Percentiles rank a stretch among this genome's conserved stretches.
Conservation (phyloP, 2,113 vertebrate genomes). For the Thunnus maccoyii region DNA sequence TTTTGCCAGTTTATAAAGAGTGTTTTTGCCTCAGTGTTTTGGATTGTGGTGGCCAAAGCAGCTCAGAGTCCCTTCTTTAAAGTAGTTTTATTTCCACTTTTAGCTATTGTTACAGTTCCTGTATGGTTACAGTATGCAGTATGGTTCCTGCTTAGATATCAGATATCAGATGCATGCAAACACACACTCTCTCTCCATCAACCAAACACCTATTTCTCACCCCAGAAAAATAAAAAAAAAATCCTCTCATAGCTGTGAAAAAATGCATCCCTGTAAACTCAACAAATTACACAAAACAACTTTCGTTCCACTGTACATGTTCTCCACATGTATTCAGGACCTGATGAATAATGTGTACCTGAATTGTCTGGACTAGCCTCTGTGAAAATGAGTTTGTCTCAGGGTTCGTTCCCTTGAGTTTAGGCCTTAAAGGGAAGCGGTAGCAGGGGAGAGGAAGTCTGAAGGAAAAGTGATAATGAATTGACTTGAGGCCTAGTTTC, state of each 20-base stretch:
- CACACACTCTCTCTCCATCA: not conserved
- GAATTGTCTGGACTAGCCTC: constrained; percentile 45
- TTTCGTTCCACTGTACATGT: not conserved
- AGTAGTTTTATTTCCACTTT: constrained; percentile 1
- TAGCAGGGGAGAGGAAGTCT: constrained; percentile 57
- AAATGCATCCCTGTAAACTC: not conserved
- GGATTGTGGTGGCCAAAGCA: not conserved
- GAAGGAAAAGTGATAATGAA: constrained; percentile 78
- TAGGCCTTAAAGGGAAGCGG: constrained; percentile 59
- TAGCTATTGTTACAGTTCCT: not conserved
- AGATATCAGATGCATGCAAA: not conserved
- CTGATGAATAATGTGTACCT: not conserved
- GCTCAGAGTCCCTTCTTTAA: not conserved
- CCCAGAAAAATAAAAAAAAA: not conserved
- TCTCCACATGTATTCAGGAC: not conserved
- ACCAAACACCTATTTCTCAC: not conserved
- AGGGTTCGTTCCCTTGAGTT: constrained; percentile 59
- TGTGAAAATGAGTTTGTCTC: constrained; percentile 72
- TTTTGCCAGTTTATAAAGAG: not conserved
- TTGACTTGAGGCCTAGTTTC: constrained; percentile 76
- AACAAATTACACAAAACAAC: not conserved
- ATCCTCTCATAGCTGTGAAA: not conserved
- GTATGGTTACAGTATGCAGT: too few relatives aligned
- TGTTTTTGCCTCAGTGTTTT: constrained; percentile 1
- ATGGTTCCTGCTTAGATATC: not conserved